Base-by-base conservation (phyloP, 2,888 invertebrate genomes). In the Xanthia togata region DNA sequence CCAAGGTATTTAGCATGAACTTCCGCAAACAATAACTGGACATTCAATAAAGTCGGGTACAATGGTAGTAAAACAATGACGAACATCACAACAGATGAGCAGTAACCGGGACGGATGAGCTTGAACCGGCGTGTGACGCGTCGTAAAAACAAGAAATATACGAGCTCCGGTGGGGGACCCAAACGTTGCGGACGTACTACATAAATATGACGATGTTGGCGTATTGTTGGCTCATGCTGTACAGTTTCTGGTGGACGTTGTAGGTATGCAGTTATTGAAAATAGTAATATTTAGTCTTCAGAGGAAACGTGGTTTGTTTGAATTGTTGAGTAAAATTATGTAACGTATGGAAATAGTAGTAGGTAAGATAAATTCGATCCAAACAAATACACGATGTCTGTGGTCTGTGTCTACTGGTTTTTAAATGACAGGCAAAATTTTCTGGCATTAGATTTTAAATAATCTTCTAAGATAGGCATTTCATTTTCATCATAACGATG, bases 11-110 rank as follows among this genome's bases (percentile, higher is more conserved):
- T 73, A 73, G 53, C 64, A 65, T 63, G 53, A 63, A 85, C 53
- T 77, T 89, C 81, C 84, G 74, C 86, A 86, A 86, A 79, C 81
- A 75, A 83, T 81, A 74, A 85, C 79, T 76, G 74, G 73, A 64
- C 73, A 70, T 74, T 67, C 69, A 85, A 74, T 82, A 55, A 60
- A 69, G 31, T 55, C 53, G 69, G 53, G 62, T 63, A 83, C 83
- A 78, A 82, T 70, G 65, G 74, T 59, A 63, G 65, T 72, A 41
- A 67, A 70, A 83, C 86, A 85, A 85, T 82, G 83, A 74, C 38
- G 57, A 20, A n/a, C 53, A 73, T 67, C 76, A 70, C 41, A 73
- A 85, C 83, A 78, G 71, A 73, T 72, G 86, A 74, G 82, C 73
- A 68, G 71, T 31, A 26, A 71, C 50, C 44, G 26, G 60, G 53